Evolutionary conservation across 1,140 invertebrate species (phyloP).

Genomic region (honey bee (Apis mellifera)): Amel_HAv3.1 CM009936.2:5570001-5570500

Average conservation of each 20-base stretch:
- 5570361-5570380: not conserved
- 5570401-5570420: slow-evolving; percentile 1
- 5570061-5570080: too few species aligned
- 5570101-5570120: slow-evolving; percentile 8
- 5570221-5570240: slow-evolving; percentile 67
- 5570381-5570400: not conserved
- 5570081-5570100: not conserved
- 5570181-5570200: slow-evolving; percentile 6
- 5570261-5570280: slow-evolving; percentile 53
- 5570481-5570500: slow-evolving; percentile 12
- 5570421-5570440: slow-evolving; percentile 33
- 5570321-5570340: slow-evolving; percentile 48
- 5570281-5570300: slow-evolving; percentile 63
- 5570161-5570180: slow-evolving; percentile 43
- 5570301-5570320: slow-evolving; percentile 60
- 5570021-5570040: not conserved
- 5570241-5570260: slow-evolving; percentile 58
- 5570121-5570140: slow-evolving; percentile 38
- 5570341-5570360: slow-evolving; percentile 32
- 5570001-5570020: not conserved
- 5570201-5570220: slow-evolving; percentile 60
- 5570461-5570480: slow-evolving; percentile 48
- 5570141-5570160: slow-evolving; percentile 3
- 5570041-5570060: not conserved
- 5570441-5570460: slow-evolving; percentile 36